Base-by-base conservation (phyloP, 2,797 vertebrate species). In the Pitangus sulphuratus region DNA sequence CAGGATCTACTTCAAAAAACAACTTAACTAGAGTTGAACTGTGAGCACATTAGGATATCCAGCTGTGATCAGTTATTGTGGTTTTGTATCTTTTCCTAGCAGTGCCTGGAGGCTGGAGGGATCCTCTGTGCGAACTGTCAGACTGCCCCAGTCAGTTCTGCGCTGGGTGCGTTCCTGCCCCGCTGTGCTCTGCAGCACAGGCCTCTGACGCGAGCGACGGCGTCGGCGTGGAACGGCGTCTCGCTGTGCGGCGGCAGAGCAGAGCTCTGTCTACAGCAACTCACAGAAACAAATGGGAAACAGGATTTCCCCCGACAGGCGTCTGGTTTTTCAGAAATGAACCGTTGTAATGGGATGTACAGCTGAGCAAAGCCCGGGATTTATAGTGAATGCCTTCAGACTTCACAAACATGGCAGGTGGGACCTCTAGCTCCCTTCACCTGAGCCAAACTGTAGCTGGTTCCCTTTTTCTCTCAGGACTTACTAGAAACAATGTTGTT, bases 221-320 rank as follows among this genome's bases (percentile, higher is more conserved):
- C 2, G 1, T 58, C 45, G 58, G 40, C 25, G 45, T 33, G 47
- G 87, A 81, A 75, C 2, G 8, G 35, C 6, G 0, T 56, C 65
- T 91, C 21, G 0, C 57, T 56, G 64, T 70, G 84, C 19, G 0
- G 92, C 0, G 0, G 40, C 1, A 0, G 54, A 39, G 71, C 31
- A 3, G 17, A 66, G 33, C 62, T 64, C 66, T 45, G 54, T 61
- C 50, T 69, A 13, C 54, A 71, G 64, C 68, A 47, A 3, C 65
- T 50, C n/a, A 11, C 40, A 88, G 51, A 58, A 85, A 65, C 57
- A 89, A 93, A 61, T 51, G 84, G 92, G 76, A 95, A 96, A 88
- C 84, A 88, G 89, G 79, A 96, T 89, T 96, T 95, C 78, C 89
- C 76, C 40, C 79, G 56, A 33, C 20, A 87, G 42, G 45, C 33